A percentile compares a stretch with the other conserved stretches of the same genome.
phyloP scores from a whole-genome alignment of 2,797 vertebrate genomes.

The Mallotus villosus region DNA sequence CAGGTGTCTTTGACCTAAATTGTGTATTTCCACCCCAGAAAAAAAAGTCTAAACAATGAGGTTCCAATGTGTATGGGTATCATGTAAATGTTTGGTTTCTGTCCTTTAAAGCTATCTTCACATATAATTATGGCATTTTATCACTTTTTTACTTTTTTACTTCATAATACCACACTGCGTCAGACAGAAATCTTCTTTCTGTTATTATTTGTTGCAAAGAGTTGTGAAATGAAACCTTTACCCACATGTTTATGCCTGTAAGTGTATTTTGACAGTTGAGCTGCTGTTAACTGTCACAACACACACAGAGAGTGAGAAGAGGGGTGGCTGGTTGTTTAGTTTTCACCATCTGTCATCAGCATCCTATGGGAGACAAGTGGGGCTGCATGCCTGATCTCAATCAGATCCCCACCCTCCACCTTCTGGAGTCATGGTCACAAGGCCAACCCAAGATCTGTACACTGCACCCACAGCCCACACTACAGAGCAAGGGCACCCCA shows the following conservation, averaged over 20 bases:
- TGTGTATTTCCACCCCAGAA: slow-evolving; percentile 37
- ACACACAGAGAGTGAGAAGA: slow-evolving; percentile 28
- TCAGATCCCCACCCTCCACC: slow-evolving; percentile 26
- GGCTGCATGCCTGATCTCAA: slow-evolving; percentile 40
- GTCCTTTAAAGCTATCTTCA: slow-evolving; percentile 8
- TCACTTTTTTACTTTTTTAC: too few relatives aligned
- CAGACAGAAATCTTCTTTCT: slow-evolving; percentile 8
- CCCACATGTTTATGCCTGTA: slow-evolving; percentile 39
- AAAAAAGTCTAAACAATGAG: slow-evolving; percentile 18
- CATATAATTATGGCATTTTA: not conserved
- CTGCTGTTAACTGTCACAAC: slow-evolving; percentile 58
- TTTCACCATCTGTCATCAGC: slow-evolving; percentile 55
- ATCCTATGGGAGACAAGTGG: slow-evolving; percentile 37
- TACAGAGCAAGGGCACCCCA: not conserved
- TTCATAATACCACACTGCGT: slow-evolving; percentile 15
- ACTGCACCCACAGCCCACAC: slow-evolving; percentile 14
- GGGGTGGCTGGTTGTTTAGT: slow-evolving; percentile 39
- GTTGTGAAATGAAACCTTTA: slow-evolving; percentile 21
- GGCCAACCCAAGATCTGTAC: slow-evolving; percentile 51
- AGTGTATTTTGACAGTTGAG: slow-evolving; percentile 49
- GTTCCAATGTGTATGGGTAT: too few relatives aligned
- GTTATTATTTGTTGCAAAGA: slow-evolving; percentile 24
- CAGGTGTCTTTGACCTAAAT: slow-evolving; percentile 50
- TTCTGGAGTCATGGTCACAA: slow-evolving; percentile 33
- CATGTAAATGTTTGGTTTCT: slow-evolving; percentile 31